Evolutionary conservation across 2,888 invertebrate species (phyloP), one percentile per base, ranked within the genome.

Genomic region (Nomada fucata): DNA sequence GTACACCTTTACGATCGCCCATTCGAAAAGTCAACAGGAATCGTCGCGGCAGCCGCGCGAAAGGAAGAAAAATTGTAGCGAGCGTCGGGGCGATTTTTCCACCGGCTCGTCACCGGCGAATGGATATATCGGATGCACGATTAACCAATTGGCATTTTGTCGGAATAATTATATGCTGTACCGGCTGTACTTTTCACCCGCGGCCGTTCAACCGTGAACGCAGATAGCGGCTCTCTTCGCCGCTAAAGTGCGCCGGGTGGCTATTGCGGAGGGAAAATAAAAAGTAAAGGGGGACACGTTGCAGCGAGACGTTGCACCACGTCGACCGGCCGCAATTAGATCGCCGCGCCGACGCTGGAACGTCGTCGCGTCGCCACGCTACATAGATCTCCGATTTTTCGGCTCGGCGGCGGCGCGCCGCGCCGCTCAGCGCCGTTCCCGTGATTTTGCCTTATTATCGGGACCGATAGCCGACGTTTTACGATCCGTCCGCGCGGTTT

Each of bases 81-180:
- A n/a, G 15, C 36, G 47, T 20, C 7, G 4, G 63, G 11, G 36
- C 44, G 55, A 79, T 75, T 72, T 82, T 77, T 79, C 73, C 72
- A 53, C n/a, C 55, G 73, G 71, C 74, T 72, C 86, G 79, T 82
- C 85, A 75, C 69, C 67, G 67, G 23, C 50, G 69, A 69, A 29
- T 69, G 72, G 64, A 63, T 65, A 76, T 85, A 78, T 82, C 85
- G 81, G 88, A 87, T 87, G 88, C 75, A 84, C 86, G 86, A 80
- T 80, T 83, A 86, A 88, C 85, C 86, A 88, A 88, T 88, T 88
- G 88, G 86, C 83, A 88, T 88, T 88, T 88, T 79, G 78, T 88
- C 82, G 80, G 78, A 85, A 88, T 88, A 88, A 88, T 88, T 86
- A 85, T 64, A 88, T 53, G 85, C 85, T 85, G 71, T 72, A 71